Conservation (phyloP, 1,140 invertebrate genomes). For the Brachionus paranguensis region DNA sequence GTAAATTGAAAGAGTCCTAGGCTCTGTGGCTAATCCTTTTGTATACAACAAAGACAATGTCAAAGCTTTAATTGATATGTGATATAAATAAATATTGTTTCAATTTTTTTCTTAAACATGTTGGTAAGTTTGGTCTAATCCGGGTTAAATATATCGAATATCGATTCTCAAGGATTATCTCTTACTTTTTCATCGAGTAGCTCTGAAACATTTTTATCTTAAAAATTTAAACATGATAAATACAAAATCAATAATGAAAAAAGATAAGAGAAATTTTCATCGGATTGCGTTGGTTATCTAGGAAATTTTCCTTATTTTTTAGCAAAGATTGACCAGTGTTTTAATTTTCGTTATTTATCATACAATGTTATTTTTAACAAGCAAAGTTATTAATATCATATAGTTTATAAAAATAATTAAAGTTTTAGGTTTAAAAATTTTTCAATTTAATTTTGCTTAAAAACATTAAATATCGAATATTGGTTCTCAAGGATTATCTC, state of each 20-base stretch:
- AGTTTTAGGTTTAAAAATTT: too few species aligned
- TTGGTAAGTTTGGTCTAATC: background rate
- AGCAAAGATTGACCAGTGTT: background rate
- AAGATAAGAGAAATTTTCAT: background rate
- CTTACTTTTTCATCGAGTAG: background rate
- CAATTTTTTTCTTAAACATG: background rate
- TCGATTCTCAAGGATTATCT: background rate
- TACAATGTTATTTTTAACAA: too few species aligned
- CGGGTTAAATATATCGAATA: background rate
- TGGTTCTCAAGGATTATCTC: too few species aligned
- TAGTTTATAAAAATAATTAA: too few species aligned
- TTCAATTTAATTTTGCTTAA: too few species aligned
- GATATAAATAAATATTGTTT: slow-evolving; percentile 3
- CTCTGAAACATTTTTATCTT: background rate
- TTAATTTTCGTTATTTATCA: too few species aligned
- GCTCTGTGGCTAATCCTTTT: background rate
- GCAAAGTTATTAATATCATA: too few species aligned
- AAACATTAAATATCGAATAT: too few species aligned
- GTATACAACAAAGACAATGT: background rate
- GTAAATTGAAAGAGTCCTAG: background rate
- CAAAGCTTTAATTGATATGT: background rate
- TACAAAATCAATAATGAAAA: background rate
- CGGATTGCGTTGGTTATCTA: background rate
- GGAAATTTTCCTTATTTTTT: background rate
- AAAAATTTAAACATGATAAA: background rate